These are phyloP conservation scores for Drosophila merina DNA, from an alignment of 2,888 invertebrate species.

Conservation along the genomic window DNA sequence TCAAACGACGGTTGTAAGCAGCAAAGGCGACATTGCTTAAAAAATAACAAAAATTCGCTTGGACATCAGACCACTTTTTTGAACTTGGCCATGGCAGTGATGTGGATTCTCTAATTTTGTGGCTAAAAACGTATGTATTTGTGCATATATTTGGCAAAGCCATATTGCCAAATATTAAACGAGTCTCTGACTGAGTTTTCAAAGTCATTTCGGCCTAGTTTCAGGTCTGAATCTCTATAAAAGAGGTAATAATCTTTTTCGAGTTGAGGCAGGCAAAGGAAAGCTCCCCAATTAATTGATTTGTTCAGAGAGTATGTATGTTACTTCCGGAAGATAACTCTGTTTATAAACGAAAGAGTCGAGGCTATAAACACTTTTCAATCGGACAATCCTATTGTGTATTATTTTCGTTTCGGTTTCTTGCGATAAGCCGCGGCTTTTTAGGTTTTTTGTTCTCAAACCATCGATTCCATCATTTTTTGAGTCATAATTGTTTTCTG, in stretches of 20 bases:
- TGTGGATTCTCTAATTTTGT: conserved; percentile 35
- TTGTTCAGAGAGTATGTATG: conserved; percentile 48
- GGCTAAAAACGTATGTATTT: conserved; percentile 26
- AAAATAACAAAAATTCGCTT: conserved; percentile 10
- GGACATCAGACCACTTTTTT: conserved; percentile 48
- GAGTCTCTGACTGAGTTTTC: conserved; percentile 3
- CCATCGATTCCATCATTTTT: conserved; percentile 27
- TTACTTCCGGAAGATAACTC: conserved; percentile 32
- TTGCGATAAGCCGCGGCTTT: conserved; percentile 52
- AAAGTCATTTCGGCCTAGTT: not conserved
- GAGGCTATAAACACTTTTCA: conserved; percentile 25
- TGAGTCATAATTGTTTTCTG: conserved; percentile 63
- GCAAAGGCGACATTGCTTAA: conserved; percentile 33
- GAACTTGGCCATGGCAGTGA: conserved; percentile 70
- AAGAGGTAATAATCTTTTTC: conserved; percentile 32
- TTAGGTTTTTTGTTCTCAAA: conserved; percentile 6
- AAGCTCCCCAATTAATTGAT: conserved; percentile 53
- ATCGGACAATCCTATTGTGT: conserved; percentile 19
- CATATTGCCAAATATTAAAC: conserved; percentile 3
- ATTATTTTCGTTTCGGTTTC: not conserved
- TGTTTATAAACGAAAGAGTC: conserved; percentile 19
- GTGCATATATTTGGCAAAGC: conserved; percentile 4
- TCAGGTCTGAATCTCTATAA: not conserved
- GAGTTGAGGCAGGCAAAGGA: conserved; percentile 52
- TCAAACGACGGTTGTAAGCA: conserved; percentile 1